phyloP scores from a whole-genome alignment of 2,113 vertebrate species.

The Verasper variegatus region DNA sequence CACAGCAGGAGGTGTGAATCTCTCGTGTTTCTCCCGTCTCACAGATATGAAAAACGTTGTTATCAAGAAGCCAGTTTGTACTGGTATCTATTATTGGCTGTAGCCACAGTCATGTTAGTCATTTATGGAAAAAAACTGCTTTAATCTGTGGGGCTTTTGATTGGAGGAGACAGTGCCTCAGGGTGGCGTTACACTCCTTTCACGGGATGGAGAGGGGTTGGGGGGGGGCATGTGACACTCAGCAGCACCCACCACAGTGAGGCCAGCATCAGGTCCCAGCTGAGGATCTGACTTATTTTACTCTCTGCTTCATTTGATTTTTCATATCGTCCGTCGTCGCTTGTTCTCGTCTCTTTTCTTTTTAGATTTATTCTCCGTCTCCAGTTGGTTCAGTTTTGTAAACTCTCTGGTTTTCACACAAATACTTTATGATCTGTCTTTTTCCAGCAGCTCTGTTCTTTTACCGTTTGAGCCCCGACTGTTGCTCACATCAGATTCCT shows the following conservation, averaged over 20 bases:
- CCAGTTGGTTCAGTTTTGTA: background rate
- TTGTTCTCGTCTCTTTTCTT: background rate
- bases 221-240: constrained; percentile 67
- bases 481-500: background rate
- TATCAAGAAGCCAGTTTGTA: too few species aligned
- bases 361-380: background rate
- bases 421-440: background rate
- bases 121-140: constrained; percentile 30
- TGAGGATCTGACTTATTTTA: background rate
- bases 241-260: constrained; percentile 39
- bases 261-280: constrained; percentile 30
- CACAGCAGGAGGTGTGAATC: too few species aligned
- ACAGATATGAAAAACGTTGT: too few species aligned
- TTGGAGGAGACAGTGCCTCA: constrained; percentile 9
- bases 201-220: background rate
- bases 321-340: background rate
- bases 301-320: background rate
- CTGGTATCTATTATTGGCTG: background rate
- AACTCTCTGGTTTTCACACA: background rate
- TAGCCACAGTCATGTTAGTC: constrained; percentile 12
- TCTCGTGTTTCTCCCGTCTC: too few species aligned
- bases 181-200: constrained; percentile 41
- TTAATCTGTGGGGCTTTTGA: constrained; percentile 51
- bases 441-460: background rate
- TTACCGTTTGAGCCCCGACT: too few species aligned